phyloP scores from a whole-genome alignment of 92 coral and sea anemone genomes.

The Bergia puertoricense region DNA sequence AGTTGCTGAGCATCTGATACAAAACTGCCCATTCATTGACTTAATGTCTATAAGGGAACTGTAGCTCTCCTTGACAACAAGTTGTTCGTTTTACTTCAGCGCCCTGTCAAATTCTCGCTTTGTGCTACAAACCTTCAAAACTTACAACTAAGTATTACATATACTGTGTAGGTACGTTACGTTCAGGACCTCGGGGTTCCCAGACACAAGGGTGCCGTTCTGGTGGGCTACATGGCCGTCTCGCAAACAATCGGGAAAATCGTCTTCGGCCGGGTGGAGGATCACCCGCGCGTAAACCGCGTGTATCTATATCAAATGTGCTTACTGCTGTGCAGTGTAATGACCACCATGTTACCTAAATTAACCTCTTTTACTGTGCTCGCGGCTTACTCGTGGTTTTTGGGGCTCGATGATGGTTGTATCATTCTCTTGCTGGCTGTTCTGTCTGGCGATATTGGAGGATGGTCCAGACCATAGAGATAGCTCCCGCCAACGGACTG shows the following conservation, averaged over 20 bases:
- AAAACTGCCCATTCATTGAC: too few species aligned
- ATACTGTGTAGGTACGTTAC: slow-evolving; percentile 63
- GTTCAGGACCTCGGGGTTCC: slow-evolving; percentile 72
- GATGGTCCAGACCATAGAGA: slow-evolving; percentile 43
- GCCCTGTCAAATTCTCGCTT: background rate
- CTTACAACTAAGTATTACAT: background rate
- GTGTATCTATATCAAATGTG: slow-evolving; percentile 67
- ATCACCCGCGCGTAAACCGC: slow-evolving; percentile 74
- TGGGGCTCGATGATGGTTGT: slow-evolving; percentile 77
- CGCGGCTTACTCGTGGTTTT: slow-evolving; percentile 60
- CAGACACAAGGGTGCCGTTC: slow-evolving; percentile 58
- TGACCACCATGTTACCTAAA: slow-evolving; percentile 68
- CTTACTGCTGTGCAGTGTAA: slow-evolving; percentile 66
- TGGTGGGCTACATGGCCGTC: slow-evolving; percentile 77
- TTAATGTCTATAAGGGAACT: too few species aligned
- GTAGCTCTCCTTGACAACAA: too few species aligned
- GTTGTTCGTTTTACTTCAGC: too few species aligned
- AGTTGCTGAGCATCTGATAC: too few species aligned
- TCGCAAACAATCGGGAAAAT: slow-evolving; percentile 77
- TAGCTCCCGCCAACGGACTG: slow-evolving; percentile 70
- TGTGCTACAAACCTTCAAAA: background rate
- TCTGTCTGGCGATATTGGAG: slow-evolving; percentile 72
- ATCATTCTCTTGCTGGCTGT: slow-evolving; percentile 72
- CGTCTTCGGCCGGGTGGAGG: slow-evolving; percentile 70
- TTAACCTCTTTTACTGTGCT: slow-evolving; percentile 56